Conservation (phyloP, 2,888 invertebrate species). For the Epicampocera succincta region DNA sequence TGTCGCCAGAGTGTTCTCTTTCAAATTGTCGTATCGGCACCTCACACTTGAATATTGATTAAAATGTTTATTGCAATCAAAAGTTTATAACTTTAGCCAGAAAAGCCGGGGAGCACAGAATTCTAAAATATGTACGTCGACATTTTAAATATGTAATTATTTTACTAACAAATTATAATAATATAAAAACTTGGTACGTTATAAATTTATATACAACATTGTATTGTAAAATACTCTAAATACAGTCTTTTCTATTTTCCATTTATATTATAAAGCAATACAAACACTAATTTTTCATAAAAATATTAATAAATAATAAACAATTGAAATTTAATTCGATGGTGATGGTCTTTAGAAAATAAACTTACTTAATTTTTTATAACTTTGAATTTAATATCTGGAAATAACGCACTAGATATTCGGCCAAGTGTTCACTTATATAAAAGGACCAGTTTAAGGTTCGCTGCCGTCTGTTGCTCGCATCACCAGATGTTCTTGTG, state of each 20-base stretch:
- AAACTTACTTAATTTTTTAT: slow-evolving; percentile 46
- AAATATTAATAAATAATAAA: slow-evolving; percentile 3
- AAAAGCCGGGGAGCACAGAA: background rate
- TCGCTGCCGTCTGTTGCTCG: slow-evolving; percentile 15
- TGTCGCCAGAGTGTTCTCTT: too few species aligned
- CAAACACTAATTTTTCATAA: slow-evolving; percentile 8
- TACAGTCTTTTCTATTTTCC: slow-evolving; percentile 58
- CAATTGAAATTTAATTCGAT: background rate
- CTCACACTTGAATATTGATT: too few species aligned
- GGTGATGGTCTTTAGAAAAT: slow-evolving; percentile 1
- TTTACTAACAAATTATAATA: slow-evolving; percentile 33
- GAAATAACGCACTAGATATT: slow-evolving; percentile 78
- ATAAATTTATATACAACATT: slow-evolving; percentile 48
- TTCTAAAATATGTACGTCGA: slow-evolving; percentile 23
- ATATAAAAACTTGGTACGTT: slow-evolving; percentile 30
- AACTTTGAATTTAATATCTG: slow-evolving; percentile 74
- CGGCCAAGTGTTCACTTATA: slow-evolving; percentile 78
- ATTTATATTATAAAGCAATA: slow-evolving; percentile 15
- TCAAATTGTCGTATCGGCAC: too few species aligned
- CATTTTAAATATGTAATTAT: slow-evolving; percentile 26
- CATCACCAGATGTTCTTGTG: slow-evolving; percentile 53
- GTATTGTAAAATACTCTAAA: slow-evolving; percentile 43
- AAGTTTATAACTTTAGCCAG: slow-evolving; percentile 6
- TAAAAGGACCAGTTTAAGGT: slow-evolving; percentile 76
- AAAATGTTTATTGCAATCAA: slow-evolving; percentile 52